phyloP scores from a whole-genome alignment of 2,113 vertebrate genomes.

The Aplodontia rufa region DNA sequence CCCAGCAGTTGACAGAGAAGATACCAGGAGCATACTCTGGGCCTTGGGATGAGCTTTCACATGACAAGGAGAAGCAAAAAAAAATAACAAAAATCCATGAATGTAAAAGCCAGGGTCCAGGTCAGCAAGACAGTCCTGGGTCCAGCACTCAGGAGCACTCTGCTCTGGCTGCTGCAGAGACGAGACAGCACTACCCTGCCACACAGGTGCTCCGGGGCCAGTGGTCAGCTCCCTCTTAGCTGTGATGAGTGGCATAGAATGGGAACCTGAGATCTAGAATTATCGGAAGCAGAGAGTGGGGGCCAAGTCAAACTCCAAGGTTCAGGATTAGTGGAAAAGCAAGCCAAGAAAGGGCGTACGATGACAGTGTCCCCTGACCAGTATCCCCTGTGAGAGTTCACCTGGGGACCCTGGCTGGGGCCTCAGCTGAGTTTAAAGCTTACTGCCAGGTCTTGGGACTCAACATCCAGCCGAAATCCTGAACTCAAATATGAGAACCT shows the following conservation, averaged over 20 bases:
- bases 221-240: accelerated
- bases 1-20: not conserved
- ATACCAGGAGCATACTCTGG: accelerated
- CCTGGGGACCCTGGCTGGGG: accelerated
- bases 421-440: too few species aligned
- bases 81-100: not conserved
- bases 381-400: accelerated
- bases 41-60: accelerated
- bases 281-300: not conserved
- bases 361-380: accelerated
- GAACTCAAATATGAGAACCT: too few species aligned
- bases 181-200: accelerated
- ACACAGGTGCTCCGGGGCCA: accelerated
- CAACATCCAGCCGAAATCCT: not conserved
- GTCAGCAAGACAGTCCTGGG: too few species aligned
- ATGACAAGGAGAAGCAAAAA: too few species aligned
- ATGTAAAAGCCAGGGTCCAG: not conserved
- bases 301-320: not conserved
- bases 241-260: accelerated
- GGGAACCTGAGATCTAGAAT: accelerated
- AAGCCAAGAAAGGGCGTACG: not conserved
- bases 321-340: not conserved
- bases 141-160: accelerated
- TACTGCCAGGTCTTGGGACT: accelerated
- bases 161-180: accelerated